Base-by-base conservation (phyloP, 2,113 vertebrate species). In the Malurus alboscapulatus region DNA sequence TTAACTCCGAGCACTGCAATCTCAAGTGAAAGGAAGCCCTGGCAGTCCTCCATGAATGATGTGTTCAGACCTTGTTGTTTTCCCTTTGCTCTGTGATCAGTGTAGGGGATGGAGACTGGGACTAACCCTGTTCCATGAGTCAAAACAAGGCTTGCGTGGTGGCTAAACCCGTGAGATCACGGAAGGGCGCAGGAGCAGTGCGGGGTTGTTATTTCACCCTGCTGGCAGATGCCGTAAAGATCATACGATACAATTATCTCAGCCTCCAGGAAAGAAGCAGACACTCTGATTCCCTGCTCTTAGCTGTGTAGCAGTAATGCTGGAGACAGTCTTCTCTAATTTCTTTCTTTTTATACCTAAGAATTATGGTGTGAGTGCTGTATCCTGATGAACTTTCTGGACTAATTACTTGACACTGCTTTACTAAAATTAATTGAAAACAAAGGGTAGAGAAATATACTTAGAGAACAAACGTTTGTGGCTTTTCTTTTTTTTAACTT, bases 211-310 rank as follows among this genome's bases (percentile, higher is more conserved):
- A 67, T 91, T 95, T 89, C 58, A 65, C 57, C 8, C 47, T 58
- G 71, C 47, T 94, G 81, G 54, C 34, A 82, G 71, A 51, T 69
- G 59, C 81, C 58, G 45, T 36, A 67, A 68, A 76, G 55, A 94
- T 92, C 84, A 85, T 74, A 79, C 2, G 0, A 69, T 65, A 50
- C 50, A 62, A 76, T 85, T 92, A 94, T 50, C 59, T 69, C 75
- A 74, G 71, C 82, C 91, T 83, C 62, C 82, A 69, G 93, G 89
- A 87, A 80, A 69, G 71, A 62, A 74, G 75, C 51, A 94, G 78
- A 66, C 71, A 53, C 74, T 84, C 74, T 29, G 78, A 66, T 54
- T 84, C 51, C 51, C 51, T 0, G 0, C 61, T 78, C 36, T 81
- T 81, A 50, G 8, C 48, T 75, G 44, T 9, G 1, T 15, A 59